phyloP scores from a whole-genome alignment of 2,888 invertebrate genomes.

The Phengaris alcon region DNA sequence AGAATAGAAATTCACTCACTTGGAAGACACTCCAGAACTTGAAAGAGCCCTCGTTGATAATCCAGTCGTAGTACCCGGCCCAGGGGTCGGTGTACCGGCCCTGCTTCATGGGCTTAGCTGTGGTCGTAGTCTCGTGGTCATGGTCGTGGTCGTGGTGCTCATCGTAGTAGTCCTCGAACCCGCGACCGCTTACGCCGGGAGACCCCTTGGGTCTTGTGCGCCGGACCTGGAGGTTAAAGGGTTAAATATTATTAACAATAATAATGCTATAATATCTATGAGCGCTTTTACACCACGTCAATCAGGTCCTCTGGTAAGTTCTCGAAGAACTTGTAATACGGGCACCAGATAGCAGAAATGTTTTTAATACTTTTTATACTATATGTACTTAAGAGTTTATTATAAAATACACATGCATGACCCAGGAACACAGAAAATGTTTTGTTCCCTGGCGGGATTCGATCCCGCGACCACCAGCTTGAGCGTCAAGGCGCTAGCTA shows the following conservation, averaged over 20 bases:
- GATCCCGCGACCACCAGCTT: too few species aligned
- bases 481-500: too few species aligned
- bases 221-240: constrained; percentile 46
- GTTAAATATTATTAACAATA: neutral
- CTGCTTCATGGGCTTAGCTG: constrained; percentile 76
- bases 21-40: constrained; percentile 94
- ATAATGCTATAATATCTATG: neutral
- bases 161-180: constrained; percentile 71
- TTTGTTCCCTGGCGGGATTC: too few species aligned
- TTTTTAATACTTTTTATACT: too few species aligned
- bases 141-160: constrained; percentile 63
- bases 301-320: too few species aligned
- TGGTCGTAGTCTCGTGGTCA: constrained; percentile 59
- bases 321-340: too few species aligned
- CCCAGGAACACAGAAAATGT: too few species aligned
- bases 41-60: constrained; percentile 92
- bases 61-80: constrained; percentile 91
- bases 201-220: constrained; percentile 42
- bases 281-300: too few species aligned
- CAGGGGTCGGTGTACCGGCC: constrained; percentile 84
- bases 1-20: constrained; percentile 64
- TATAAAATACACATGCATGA: too few species aligned
- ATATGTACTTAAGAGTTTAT: too few species aligned
- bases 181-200: constrained; percentile 53
- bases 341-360: too few species aligned